Evolutionary conservation across 2,113 vertebrate species (phyloP).

Genomic region (Istiophorus platypterus): DNA sequence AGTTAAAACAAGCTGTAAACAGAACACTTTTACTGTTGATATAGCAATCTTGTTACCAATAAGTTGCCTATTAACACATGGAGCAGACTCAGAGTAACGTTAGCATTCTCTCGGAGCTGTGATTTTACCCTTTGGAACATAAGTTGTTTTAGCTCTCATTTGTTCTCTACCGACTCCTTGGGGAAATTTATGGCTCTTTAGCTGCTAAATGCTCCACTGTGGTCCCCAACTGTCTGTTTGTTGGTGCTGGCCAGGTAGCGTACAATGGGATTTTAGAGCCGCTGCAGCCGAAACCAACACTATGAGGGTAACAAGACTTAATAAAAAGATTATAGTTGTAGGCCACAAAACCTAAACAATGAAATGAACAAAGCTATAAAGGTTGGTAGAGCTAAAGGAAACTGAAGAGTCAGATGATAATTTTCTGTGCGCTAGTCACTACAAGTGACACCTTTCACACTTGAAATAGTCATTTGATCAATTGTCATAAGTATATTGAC

Average conservation of each 20-base stretch:
- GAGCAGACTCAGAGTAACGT: neutral
- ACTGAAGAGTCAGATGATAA: neutral
- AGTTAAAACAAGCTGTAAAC: too few species aligned
- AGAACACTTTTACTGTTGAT: neutral
- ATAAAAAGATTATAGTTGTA: neutral
- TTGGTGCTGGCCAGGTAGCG: neutral
- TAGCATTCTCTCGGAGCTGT: neutral
- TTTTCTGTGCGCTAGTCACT: constrained; percentile 7
- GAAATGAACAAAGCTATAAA: neutral
- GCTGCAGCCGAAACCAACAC: neutral
- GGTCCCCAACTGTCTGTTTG: neutral
- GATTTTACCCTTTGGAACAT: neutral
- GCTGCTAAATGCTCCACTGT: neutral
- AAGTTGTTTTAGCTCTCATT: neutral
- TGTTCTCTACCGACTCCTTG: neutral
- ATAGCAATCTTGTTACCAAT: neutral
- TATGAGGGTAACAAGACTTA: neutral
- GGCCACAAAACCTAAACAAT: neutral
- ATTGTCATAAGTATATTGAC: neutral
- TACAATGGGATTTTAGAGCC: neutral
- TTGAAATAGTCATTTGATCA: neutral
- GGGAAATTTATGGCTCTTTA: neutral
- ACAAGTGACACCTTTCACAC: neutral
- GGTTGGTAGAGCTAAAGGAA: neutral
- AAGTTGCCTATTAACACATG: neutral